phyloP scores from a whole-genome alignment of 2,113 vertebrate species.

The Rhinogobius similis region DNA sequence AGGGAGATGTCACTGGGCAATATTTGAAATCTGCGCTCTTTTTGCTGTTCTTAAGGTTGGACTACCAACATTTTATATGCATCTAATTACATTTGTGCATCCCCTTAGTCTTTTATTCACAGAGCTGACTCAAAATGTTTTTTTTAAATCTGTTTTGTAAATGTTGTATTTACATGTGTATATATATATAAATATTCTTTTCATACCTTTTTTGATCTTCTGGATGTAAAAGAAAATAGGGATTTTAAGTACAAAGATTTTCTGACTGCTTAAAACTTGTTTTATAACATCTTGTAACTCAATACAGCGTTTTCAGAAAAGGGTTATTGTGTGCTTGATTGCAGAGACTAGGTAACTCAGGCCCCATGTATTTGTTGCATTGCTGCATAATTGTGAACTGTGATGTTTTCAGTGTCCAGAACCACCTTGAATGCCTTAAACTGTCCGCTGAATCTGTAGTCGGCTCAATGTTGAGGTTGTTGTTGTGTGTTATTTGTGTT shows the following conservation, averaged over 20 bases:
- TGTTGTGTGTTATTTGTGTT: constrained; percentile 30
- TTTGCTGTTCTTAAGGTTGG: constrained; percentile 4
- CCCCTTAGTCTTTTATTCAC: constrained; percentile 18
- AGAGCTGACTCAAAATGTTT: constrained; percentile 27
- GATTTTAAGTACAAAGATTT: constrained; percentile 28
- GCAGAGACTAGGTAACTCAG: constrained; percentile 58
- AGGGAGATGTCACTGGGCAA: constrained; percentile 39
- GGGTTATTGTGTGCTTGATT: constrained; percentile 33
- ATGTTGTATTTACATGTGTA: constrained; percentile 69
- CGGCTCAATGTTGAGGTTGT: constrained; percentile 52
- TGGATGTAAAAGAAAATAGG: constrained; percentile 55
- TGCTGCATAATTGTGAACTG: constrained; percentile 59
- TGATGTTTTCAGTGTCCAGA: constrained; percentile 58
- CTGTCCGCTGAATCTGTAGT: constrained; percentile 51
- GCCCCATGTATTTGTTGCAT: constrained; percentile 52
- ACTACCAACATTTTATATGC: constrained; percentile 34
- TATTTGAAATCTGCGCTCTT: background rate
- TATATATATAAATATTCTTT: constrained; percentile 68
- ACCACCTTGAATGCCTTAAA: constrained; percentile 80
- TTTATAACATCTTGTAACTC: constrained; percentile 26
- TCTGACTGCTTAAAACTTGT: constrained; percentile 42
- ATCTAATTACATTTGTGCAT: constrained; percentile 32
- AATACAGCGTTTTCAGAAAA: constrained; percentile 42
- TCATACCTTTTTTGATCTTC: constrained; percentile 58
- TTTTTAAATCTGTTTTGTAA: constrained; percentile 49